A percentile compares a stretch with the other conserved stretches of the same genome.
phyloP scores from a whole-genome alignment of 2,888 invertebrate species.

The Drosophila macrothrix region DNA sequence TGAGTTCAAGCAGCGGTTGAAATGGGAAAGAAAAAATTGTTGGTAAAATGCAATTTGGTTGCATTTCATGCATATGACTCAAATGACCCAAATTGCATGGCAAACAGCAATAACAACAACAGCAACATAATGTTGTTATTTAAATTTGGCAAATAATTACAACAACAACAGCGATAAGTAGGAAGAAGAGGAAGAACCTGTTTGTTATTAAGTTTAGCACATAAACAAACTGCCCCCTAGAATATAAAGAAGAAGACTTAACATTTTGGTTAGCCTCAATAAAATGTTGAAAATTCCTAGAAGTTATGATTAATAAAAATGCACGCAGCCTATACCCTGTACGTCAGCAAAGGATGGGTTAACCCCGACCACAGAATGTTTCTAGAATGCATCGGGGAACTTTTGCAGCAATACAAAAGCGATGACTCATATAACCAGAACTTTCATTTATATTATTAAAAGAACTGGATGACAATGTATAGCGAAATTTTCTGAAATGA shows the following conservation, averaged over 20 bases:
- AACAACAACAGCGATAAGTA: conserved; percentile 28
- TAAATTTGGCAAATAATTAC: conserved; percentile 76
- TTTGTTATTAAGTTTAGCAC: conserved; percentile 76
- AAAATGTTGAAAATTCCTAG: conserved; percentile 80
- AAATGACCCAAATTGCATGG: conserved; percentile 80
- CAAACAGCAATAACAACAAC: conserved; percentile 70
- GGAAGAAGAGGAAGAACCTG: conserved; percentile 62
- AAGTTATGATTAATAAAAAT: conserved; percentile 79
- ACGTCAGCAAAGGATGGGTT: conserved; percentile 6
- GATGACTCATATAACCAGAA: not conserved
- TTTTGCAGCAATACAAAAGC: not conserved
- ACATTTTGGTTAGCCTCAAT: conserved; percentile 77
- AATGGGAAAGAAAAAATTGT: conserved; percentile 55
- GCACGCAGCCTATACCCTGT: conserved; percentile 40
- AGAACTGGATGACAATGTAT: not conserved
- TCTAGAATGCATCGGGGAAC: not conserved
- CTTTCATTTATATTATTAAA: not conserved
- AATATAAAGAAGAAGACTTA: conserved; percentile 23
- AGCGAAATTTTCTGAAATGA: not conserved
- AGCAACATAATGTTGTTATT: conserved; percentile 68
- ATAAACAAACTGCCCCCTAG: conserved; percentile 42
- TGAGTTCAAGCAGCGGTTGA: conserved; percentile 8
- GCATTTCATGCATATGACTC: conserved; percentile 75
- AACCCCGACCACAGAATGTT: not conserved
- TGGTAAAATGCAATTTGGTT: conserved; percentile 54